Conservation (phyloP, 2,797 vertebrate species). For the Sebastes steindachneri region DNA sequence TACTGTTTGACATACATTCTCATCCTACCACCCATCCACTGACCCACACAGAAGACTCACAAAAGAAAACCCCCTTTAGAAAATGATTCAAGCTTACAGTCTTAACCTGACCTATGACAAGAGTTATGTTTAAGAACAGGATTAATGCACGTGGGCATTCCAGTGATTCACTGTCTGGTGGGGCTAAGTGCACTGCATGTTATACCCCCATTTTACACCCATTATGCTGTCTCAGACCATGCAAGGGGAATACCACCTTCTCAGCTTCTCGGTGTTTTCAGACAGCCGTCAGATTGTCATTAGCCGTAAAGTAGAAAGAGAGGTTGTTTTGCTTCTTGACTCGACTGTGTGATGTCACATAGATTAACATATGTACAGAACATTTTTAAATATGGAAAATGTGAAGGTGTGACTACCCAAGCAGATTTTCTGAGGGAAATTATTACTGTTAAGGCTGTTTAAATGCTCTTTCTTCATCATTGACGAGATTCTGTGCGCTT, state of each 20-base stretch:
- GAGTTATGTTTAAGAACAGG: constrained; percentile 41
- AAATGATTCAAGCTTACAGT: constrained; percentile 66
- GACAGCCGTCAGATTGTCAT: not conserved
- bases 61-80: constrained; percentile 52
- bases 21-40: constrained; percentile 21
- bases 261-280: constrained; percentile 17
- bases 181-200: constrained; percentile 12
- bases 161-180: constrained; percentile 69
- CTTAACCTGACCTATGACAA: constrained; percentile 60
- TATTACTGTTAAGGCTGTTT: not conserved
- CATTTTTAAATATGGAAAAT: constrained; percentile 2
- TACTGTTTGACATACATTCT: constrained; percentile 26
- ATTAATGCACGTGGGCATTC: constrained; percentile 59
- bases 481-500: not conserved
- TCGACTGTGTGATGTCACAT: not conserved
- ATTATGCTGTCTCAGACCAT: constrained; percentile 28
- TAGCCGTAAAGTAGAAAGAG: not conserved
- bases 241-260: constrained; percentile 49
- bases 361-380: not conserved
- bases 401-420: not conserved
- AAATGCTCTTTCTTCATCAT: not conserved
- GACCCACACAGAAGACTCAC: constrained; percentile 53
- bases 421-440: not conserved
- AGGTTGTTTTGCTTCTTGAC: not conserved
- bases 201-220: constrained; percentile 8